Conservation (phyloP, 2,888 invertebrate genomes). For the Stenchaetothrips biformis region DNA sequence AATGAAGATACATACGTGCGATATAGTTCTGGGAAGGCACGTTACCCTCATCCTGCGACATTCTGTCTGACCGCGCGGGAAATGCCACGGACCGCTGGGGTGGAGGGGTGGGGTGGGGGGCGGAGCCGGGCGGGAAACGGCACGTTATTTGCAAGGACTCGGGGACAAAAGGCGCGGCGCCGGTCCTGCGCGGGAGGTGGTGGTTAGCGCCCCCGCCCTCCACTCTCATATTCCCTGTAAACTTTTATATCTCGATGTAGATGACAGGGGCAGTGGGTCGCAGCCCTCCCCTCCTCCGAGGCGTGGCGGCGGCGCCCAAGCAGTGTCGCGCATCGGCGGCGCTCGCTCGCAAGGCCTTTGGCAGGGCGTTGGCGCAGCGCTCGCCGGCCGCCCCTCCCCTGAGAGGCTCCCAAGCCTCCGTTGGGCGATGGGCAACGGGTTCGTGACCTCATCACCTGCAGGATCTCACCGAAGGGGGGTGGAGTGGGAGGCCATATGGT, state of each 20-base stretch:
- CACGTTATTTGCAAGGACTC: too few relatives aligned
- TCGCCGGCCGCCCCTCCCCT: background rate
- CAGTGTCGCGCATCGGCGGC: too few relatives aligned
- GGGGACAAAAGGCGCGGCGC: too few relatives aligned
- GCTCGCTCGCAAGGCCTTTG: too few relatives aligned
- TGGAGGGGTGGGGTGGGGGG: too few relatives aligned
- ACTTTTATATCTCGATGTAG: background rate
- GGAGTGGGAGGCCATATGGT: background rate
- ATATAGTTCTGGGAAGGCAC: background rate
- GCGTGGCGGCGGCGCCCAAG: too few relatives aligned
- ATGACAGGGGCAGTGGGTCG: background rate
- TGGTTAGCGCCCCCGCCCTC: background rate
- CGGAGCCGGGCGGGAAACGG: too few relatives aligned
- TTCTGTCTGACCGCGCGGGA: too few relatives aligned
- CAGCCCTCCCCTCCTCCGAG: background rate
- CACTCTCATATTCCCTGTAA: background rate
- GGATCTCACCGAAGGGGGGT: background rate
- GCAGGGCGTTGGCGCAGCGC: background rate
- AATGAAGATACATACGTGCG: slow-evolving; percentile 9
- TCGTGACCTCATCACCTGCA: background rate
- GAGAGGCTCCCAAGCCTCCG: background rate
- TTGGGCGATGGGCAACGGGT: background rate
- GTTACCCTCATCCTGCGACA: too few relatives aligned
- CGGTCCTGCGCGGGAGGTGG: too few relatives aligned
- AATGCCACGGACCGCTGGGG: too few relatives aligned